phyloP scores from a whole-genome alignment of 2,888 invertebrate genomes.

The Nomada goodeniana region DNA sequence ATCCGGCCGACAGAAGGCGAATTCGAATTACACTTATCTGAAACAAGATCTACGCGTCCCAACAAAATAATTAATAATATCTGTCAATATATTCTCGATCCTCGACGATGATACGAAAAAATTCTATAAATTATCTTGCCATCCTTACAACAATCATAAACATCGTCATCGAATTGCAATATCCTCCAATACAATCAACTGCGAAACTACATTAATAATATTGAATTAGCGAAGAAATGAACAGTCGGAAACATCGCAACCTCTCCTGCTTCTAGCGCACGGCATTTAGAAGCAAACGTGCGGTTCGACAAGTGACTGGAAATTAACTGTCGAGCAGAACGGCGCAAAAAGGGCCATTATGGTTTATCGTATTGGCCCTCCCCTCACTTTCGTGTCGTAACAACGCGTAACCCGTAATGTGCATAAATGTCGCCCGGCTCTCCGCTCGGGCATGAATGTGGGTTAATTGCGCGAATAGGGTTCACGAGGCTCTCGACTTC shows the following conservation, averaged over 20 bases:
- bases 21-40: no score
- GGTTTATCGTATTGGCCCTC: conserved; percentile 6
- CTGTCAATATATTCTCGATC: no score
- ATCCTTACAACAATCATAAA: no score
- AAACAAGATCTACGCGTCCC: no score
- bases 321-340: neutral
- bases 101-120: no score
- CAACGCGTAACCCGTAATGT: neutral
- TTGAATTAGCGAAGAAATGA: neutral
- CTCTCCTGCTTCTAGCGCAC: no score
- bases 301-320: conserved; percentile 3
- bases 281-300: neutral
- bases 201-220: neutral
- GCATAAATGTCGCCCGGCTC: neutral
- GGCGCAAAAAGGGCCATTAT: conserved; percentile 13
- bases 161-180: no score
- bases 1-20: no score
- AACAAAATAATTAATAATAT: no score
- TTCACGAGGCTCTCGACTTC: neutral
- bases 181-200: no score
- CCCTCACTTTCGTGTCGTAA: neutral
- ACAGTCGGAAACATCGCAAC: no score
- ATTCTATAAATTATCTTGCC: no score
- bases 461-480: conserved; percentile 25
- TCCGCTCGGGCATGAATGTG: neutral